phyloP scores from a whole-genome alignment of 2,797 vertebrate genomes.

The Nothura maculosa region DNA sequence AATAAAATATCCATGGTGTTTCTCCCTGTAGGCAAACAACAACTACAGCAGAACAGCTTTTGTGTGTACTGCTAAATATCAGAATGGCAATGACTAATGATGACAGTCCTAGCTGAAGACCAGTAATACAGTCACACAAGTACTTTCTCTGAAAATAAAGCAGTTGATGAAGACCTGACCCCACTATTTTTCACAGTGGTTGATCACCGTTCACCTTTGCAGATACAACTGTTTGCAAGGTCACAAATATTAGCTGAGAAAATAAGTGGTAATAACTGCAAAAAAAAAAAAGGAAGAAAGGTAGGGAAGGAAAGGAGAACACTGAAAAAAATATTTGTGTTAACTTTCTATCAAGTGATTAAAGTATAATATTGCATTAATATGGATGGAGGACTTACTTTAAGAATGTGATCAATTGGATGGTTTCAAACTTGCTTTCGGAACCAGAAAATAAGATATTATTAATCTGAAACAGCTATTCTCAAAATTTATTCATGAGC shows the following conservation, averaged over 20 bases:
- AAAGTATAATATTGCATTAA: not conserved
- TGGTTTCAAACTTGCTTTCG: not conserved
- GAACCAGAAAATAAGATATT: slow-evolving; percentile 7
- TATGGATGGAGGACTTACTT: not conserved
- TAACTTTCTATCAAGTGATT: not conserved
- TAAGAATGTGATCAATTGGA: not conserved
- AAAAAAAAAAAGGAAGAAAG: not conserved
- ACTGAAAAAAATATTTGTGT: not conserved
- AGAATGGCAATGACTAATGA: not conserved
- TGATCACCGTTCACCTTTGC: not conserved
- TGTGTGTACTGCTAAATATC: not conserved
- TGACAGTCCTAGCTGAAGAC: not conserved
- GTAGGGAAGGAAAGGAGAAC: not conserved
- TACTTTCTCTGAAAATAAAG: not conserved
- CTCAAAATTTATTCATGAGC: not conserved
- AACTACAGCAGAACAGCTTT: not conserved
- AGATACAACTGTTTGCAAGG: not conserved
- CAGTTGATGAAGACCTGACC: not conserved
- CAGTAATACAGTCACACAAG: not conserved
- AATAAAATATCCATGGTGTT: not conserved
- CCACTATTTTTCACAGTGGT: not conserved
- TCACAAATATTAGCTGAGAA: not conserved
- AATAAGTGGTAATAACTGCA: not conserved
- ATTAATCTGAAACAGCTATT: slow-evolving; percentile 27
- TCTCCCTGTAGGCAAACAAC: not conserved